Evolutionary conservation across 2,113 vertebrate species (phyloP), one percentile per base, ranked within the genome.

Genomic region (Prinia subflava): DNA sequence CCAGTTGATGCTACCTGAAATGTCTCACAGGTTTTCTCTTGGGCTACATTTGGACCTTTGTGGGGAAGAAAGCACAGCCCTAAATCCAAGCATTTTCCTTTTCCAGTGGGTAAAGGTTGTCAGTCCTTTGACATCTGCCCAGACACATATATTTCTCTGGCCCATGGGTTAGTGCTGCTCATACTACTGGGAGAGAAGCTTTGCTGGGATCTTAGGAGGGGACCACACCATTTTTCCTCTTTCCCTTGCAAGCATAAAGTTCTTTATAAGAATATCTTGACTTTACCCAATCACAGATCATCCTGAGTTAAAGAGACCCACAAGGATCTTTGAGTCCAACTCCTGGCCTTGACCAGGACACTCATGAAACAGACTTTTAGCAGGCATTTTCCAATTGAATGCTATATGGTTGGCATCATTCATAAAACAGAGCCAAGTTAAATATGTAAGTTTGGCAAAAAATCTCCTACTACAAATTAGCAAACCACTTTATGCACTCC

Each of bases 361-460:
- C 7, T 75, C 37, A 46, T 11, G 7, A 74, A 83, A 21, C 3
- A 73, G 12, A 77, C 9, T 10, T 64, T 75, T 42, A 25, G 41
- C 16, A 67, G 49, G 53, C 39, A 62, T 76, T 82, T 85, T 64
- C 30, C 25, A 37, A 1, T 7, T 62, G 37, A 55, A 64, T 3
- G 19, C 23, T 73, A 60, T 69, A 46, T 77, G 63, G 37, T 57
- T 97, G 76, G 81, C 74, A 91, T 84, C 15, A 65, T 81, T 97
- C 68, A 75, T 77, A 64, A 19, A n/a, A 87, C 65, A 90, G 62
- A 96, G 27, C 49, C 90, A 97, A 97, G 95, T 81, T 92, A 97
- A 98, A 96, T 84, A 75, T 55, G 28, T 62, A 25, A 67, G 49
- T 74, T 27, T 65, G 57, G 97, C 69, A 96, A 84, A 97, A 97